Evolutionary conservation across 1,140 invertebrate species (phyloP).

Genomic region (Anastatus disparis): DNA sequence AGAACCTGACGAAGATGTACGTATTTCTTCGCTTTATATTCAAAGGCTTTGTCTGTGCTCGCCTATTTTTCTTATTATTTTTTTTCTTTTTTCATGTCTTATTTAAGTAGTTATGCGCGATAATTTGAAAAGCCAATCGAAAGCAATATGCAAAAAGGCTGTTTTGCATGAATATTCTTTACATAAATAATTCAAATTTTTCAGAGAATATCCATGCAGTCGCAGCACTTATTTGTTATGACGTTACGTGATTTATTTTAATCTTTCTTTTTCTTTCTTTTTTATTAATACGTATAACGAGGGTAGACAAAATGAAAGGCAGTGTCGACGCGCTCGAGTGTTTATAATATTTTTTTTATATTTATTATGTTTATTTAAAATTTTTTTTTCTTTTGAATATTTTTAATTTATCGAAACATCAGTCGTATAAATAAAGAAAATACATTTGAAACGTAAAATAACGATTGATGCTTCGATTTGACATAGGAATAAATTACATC

Average conservation of each 20-base stretch:
- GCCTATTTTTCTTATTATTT: slow-evolving; percentile 3
- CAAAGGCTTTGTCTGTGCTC: slow-evolving; percentile 9
- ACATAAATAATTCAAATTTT: neutral
- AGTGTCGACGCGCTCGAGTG: slow-evolving; percentile 36
- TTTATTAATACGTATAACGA: neutral
- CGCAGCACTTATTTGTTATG: neutral
- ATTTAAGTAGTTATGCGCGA: slow-evolving; percentile 5
- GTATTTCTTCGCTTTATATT: no score
- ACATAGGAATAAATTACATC: slow-evolving; percentile 21
- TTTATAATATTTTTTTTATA: slow-evolving; percentile 6
- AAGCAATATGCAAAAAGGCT: slow-evolving; percentile 20
- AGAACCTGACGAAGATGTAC: slow-evolving; percentile 16
- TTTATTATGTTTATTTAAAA: slow-evolving; percentile 8
- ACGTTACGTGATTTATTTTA: neutral
- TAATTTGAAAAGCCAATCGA: slow-evolving; percentile 29
- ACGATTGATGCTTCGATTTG: neutral
- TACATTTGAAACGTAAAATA: neutral
- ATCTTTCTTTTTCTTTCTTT: slow-evolving; percentile 5
- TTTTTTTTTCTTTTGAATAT: neutral
- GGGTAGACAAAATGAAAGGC: slow-evolving; percentile 39
- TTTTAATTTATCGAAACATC: neutral
- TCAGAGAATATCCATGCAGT: neutral
- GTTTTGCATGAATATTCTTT: neutral
- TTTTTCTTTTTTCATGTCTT: neutral
- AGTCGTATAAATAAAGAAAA: no score